These are phyloP conservation scores for Subacronicta megacephala DNA, from an alignment of 2,888 invertebrate species.

Conservation along the genomic window DNA sequence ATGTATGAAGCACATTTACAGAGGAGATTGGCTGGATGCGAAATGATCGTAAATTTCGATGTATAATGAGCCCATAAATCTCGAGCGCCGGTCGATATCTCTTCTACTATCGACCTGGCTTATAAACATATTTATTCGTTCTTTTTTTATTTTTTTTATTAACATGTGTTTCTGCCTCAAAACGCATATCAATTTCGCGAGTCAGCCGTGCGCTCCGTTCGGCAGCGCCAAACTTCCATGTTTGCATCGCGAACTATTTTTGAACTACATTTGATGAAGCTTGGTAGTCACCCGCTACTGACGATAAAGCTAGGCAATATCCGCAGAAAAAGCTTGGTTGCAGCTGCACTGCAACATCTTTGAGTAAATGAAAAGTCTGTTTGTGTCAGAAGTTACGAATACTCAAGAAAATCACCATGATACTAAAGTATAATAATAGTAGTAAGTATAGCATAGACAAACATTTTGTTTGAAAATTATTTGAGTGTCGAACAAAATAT, in stretches of 20 bases:
- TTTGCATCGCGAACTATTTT: slow-evolving; percentile 25
- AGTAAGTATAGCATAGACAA: not conserved
- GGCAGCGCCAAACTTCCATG: slow-evolving; percentile 14
- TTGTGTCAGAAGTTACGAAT: not conserved
- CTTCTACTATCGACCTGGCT: slow-evolving; percentile 38
- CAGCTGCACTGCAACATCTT: not conserved
- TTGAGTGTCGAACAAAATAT: too few relatives aligned
- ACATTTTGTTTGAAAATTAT: too few relatives aligned
- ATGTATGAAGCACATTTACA: slow-evolving; percentile 49
- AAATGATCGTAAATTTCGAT: slow-evolving; percentile 57
- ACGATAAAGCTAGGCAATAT: not conserved
- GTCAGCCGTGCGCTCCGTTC: slow-evolving; percentile 16
- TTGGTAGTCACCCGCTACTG: slow-evolving; percentile 3
- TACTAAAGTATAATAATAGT: too few relatives aligned
- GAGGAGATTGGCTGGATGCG: slow-evolving; percentile 49
- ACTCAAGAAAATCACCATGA: too few relatives aligned
- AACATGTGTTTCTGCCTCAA: slow-evolving; percentile 38
- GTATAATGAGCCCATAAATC: slow-evolving; percentile 57
- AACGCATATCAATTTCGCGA: slow-evolving; percentile 33
- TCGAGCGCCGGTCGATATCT: slow-evolving; percentile 43
- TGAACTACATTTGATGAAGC: slow-evolving; percentile 20
- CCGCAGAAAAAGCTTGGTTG: not conserved
- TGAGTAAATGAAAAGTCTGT: not conserved
- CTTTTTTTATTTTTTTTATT: slow-evolving; percentile 28
- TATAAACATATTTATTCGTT: slow-evolving; percentile 40